Evolutionary conservation across 2,797 vertebrate species (phyloP), one percentile per base, ranked within the genome.

Genomic region (Muscicapa comitata): DNA sequence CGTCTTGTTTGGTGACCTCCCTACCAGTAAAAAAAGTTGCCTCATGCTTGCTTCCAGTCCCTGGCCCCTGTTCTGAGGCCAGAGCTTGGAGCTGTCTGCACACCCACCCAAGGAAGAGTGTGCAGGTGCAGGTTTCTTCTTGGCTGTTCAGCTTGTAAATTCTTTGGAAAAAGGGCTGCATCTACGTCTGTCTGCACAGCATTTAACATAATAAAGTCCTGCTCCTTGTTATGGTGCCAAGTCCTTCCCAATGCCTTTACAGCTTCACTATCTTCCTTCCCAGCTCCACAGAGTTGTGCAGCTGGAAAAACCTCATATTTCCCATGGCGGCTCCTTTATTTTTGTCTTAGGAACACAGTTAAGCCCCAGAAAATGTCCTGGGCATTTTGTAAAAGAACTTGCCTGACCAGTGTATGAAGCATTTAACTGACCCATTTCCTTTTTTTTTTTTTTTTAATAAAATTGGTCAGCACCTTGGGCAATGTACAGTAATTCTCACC

Each of bases 221-320:
- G 18, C 35, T 86, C 70, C 81, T 72, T 79, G n/a, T 85, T 82
- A 29, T 4, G 19, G 68, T 11, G 59, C 83, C 83, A 87, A 26
- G 53, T 63, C 76, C 59, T 76, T 40, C 15, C 20, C 33, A 2
- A 2, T 11, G 26, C 57, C 42, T 88, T 85, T 50, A 55, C 0
- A 87, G 67, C 75, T 33, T 88, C 23, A 0, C 31, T 23, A 11
- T 67, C 61, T 82, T 57, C 80, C 77, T 73, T 91, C 43, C 29
- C 42, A 50, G 7, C 29, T 68, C 29, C 29, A 43, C 1, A 14
- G 37, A 93, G 74, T 11, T 74, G 84, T 15, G 16, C 59, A 91
- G 74, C 92, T 92, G 84, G 91, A 93, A 95, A 86, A 94, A 84
- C 61, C 65, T 93, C 68, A 0, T 65, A 24, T 38, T 90, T 94